These are phyloP conservation scores for Xiphophorus birchmanni DNA, from an alignment of 2,797 vertebrate genomes.

Conservation along the genomic window DNA sequence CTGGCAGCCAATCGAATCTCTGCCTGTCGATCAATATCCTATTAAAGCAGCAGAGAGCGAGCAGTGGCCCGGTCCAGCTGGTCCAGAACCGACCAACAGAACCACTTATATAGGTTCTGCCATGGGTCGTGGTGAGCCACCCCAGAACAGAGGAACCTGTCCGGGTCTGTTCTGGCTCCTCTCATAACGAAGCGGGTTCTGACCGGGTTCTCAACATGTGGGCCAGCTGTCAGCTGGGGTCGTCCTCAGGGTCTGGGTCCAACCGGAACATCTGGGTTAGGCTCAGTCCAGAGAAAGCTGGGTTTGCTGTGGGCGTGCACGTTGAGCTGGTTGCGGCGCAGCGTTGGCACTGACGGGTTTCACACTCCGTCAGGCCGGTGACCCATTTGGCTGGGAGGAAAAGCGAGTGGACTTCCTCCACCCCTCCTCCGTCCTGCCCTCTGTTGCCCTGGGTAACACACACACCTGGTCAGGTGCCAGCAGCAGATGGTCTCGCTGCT, in stretches of 20 bases:
- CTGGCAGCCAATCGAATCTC: conserved; percentile 93
- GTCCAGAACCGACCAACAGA: background rate
- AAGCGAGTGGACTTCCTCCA: conserved; percentile 69
- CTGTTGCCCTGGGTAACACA: conserved; percentile 46
- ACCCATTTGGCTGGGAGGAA: conserved; percentile 70
- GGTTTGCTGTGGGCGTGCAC: too few relatives aligned
- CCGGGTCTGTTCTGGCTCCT: background rate
- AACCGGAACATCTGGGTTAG: too few relatives aligned
- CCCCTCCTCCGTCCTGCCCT: conserved; percentile 56
- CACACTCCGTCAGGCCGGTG: conserved; percentile 36
- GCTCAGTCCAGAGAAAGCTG: too few relatives aligned
- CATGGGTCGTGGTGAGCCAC: background rate
- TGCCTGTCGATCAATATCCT: conserved; percentile 98
- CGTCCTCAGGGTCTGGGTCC: too few relatives aligned
- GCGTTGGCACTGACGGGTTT: conserved; percentile 31
- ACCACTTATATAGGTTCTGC: background rate
- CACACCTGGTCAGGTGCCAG: conserved; percentile 64
- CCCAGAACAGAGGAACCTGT: background rate
- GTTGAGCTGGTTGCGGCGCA: background rate
- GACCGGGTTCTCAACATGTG: background rate
- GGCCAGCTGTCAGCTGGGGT: too few relatives aligned
- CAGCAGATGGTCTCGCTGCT: conserved; percentile 48
- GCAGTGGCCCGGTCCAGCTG: conserved; percentile 86
- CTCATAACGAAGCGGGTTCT: background rate
- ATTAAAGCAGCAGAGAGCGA: conserved; percentile 85